Evolutionary conservation across 2,888 invertebrate species (phyloP).

Genomic region (Drosophila robusta): DNA sequence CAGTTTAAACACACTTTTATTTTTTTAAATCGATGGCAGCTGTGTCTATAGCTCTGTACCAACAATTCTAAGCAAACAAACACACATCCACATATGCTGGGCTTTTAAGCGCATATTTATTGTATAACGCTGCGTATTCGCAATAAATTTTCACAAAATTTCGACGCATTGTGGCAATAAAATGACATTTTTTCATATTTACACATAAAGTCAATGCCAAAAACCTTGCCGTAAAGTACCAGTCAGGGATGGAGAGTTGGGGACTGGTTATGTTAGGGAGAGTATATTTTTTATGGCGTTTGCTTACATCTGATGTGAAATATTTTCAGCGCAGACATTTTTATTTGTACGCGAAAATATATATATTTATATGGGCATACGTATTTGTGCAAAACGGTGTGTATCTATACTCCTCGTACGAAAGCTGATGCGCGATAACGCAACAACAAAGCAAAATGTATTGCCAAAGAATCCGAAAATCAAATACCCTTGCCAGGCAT

Average conservation of each 20-base stretch:
- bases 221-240: conserved; percentile 26
- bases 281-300: conserved; percentile 58
- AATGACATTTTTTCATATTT: conserved; percentile 79
- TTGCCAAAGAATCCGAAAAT: background rate
- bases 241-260: conserved; percentile 7
- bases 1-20: conserved; percentile 2
- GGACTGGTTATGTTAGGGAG: background rate
- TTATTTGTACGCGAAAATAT: conserved; percentile 52
- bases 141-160: conserved; percentile 77
- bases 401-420: conserved; percentile 45
- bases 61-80: conserved; percentile 62
- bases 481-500: background rate
- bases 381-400: conserved; percentile 29
- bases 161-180: conserved; percentile 77
- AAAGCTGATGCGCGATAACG: conserved; percentile 42
- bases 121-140: conserved; percentile 72
- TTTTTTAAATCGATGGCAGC: conserved; percentile 19
- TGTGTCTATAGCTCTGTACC: conserved; percentile 34
- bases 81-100: conserved; percentile 18
- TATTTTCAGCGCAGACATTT: conserved; percentile 67
- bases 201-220: conserved; percentile 73
- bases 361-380: conserved; percentile 22
- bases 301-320: conserved; percentile 57
- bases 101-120: conserved; percentile 73
- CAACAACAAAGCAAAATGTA: conserved; percentile 4